Percentiles rank a stretch among this genome's conserved stretches.
These are phyloP conservation scores for Chloroceryle amazona DNA, from an alignment of 2,797 vertebrate genomes.

Conservation along the genomic window DNA sequence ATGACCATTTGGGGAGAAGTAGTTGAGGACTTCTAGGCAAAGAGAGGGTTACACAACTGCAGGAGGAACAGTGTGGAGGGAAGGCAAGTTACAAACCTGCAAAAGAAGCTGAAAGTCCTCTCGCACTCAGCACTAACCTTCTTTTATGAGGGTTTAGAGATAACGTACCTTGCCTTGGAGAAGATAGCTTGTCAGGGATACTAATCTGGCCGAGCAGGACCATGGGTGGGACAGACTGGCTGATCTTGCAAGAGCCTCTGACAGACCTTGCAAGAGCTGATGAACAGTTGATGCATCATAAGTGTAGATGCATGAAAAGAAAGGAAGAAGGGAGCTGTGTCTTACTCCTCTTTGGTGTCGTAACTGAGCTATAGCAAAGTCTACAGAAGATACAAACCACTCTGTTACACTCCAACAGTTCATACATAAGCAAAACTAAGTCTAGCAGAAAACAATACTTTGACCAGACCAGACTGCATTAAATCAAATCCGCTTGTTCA, in stretches of 20 bases:
- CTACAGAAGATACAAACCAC: not conserved
- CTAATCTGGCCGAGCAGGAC: not conserved
- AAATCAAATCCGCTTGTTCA: not conserved
- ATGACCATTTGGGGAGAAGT: not conserved
- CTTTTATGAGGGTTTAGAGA: not conserved
- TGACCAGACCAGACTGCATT: not conserved
- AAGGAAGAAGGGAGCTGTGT: not conserved
- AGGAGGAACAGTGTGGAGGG: not conserved
- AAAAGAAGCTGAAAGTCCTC: not conserved
- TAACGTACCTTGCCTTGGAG: not conserved
- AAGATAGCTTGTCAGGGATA: not conserved
- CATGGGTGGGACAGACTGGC: not conserved
- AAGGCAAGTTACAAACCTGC: fast-evolving
- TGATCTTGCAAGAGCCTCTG: not conserved
- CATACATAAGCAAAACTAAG: not conserved
- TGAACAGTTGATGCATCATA: not conserved
- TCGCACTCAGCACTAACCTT: not conserved
- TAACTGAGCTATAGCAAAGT: not conserved
- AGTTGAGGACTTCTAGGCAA: not conserved
- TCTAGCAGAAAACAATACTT: not conserved
- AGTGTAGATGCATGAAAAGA: not conserved
- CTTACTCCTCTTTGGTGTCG: not conserved
- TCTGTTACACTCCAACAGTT: not conserved
- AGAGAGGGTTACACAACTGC: not conserved
- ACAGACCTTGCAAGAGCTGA: not conserved